A percentile compares a stretch with the other conserved stretches of the same genome.
Conservation (phyloP, 2,888 invertebrate species). For the Aproaerema taeniolella region DNA sequence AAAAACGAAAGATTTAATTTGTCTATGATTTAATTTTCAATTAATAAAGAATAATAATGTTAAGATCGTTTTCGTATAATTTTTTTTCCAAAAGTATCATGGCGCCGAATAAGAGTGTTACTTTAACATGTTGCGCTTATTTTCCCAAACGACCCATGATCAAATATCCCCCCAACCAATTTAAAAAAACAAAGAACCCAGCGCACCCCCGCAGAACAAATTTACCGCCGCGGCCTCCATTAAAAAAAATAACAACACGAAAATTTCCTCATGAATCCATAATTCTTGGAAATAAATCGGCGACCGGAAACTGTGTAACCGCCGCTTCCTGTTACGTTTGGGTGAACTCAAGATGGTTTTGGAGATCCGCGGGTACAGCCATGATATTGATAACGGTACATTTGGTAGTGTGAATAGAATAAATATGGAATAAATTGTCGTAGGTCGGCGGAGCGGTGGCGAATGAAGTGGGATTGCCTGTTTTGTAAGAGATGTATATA, state of each 20-base stretch:
- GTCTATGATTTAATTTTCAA: no score
- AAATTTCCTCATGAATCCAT: constrained; percentile 37
- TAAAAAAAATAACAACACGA: constrained; percentile 31
- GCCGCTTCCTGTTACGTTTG: constrained; percentile 43
- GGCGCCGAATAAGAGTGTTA: no score
- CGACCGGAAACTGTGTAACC: constrained; percentile 46
- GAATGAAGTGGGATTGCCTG: neutral
- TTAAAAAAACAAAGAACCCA: no score
- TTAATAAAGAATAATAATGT: no score
- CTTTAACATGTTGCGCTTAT: no score
- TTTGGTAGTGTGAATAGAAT: neutral
- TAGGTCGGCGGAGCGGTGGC: neutral
- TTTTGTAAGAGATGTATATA: neutral
- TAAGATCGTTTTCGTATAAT: no score
- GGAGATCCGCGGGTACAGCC: constrained; percentile 14
- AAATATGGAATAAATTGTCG: constrained; percentile 2
- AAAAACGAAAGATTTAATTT: no score
- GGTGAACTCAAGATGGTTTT: constrained; percentile 30
- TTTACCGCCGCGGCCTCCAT: no score
- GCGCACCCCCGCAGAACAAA: no score
- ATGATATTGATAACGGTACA: constrained; percentile 3
- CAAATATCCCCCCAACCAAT: no score
- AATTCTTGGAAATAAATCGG: constrained; percentile 39
- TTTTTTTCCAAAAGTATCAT: no score
- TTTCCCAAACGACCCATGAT: no score